phyloP scores from a whole-genome alignment of 2,888 invertebrate species.

The Cephus spinipes region DNA sequence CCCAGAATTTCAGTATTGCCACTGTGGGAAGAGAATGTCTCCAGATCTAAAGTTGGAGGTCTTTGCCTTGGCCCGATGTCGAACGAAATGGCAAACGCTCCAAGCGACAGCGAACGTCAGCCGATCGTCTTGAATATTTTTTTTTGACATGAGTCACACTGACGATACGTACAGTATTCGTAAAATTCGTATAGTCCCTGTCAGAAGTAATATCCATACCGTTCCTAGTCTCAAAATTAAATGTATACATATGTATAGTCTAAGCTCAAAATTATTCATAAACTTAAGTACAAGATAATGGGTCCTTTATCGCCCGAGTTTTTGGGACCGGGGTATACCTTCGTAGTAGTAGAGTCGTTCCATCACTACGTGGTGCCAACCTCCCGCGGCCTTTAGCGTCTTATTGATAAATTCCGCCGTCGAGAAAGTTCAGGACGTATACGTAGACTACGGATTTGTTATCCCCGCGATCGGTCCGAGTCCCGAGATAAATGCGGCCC shows the following conservation, averaged over 20 bases:
- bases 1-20: background rate
- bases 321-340: background rate
- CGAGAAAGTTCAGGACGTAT: slow-evolving; percentile 26
- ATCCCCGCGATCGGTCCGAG: slow-evolving; percentile 50
- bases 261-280: background rate
- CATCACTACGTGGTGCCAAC: slow-evolving; percentile 25
- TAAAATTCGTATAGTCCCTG: slow-evolving; percentile 53
- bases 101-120: slow-evolving; percentile 8
- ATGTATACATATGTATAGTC: slow-evolving; percentile 1
- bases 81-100: slow-evolving; percentile 18
- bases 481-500: slow-evolving; percentile 60
- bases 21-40: background rate
- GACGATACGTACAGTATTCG: slow-evolving; percentile 44
- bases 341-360: slow-evolving; percentile 7
- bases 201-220: slow-evolving; percentile 60
- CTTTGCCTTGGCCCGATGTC: slow-evolving; percentile 1
- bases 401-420: slow-evolving; percentile 46
- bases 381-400: slow-evolving; percentile 13
- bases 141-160: slow-evolving; percentile 56
- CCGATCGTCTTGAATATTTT: slow-evolving; percentile 41
- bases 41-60: background rate
- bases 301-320: background rate
- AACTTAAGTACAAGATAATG: background rate
- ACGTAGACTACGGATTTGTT: slow-evolving; percentile 49
- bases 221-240: background rate